Base-by-base conservation (phyloP, 1,140 invertebrate genomes). In the Pseudomyrmex pallidus region DNA sequence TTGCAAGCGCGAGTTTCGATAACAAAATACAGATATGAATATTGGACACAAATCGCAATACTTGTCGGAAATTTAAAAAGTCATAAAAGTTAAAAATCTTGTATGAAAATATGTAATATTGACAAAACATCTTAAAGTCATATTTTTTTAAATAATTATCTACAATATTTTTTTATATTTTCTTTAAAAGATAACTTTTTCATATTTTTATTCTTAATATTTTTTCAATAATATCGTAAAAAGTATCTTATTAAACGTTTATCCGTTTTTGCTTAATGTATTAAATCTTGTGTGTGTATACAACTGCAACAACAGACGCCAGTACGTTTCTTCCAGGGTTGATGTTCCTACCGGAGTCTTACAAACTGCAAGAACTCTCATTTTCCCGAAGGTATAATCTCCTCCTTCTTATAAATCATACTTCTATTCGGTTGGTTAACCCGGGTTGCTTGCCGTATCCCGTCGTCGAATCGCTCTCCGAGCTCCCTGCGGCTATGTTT, bases 371-470 rank as follows among this genome's bases (percentile, higher is more conserved):
- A 80, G 84, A 86, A 86, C 74, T 83, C 74, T 74, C 68, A 35
- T 83, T 78, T 88, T 68, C 57, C 62, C 46, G 46, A 67, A 44
- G 74, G 67, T 73, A 63, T 80, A 35, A 35, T 66, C 59, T 50
- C 74, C 78, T 70, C 57, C 73, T 82, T 66, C 82, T 84, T 88
- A 91, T 90, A 90, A 91, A 90, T 91, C 89, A 89, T 91, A 89
- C 78, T 90, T 86, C 82, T 86, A 74, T 85, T 72, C 85, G 87
- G 88, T 89, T 90, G 87, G 90, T 90, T 91, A 90, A 90, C 83
- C 73, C 35, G 77, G 57, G 61, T 77, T 68, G 78, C 61, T 66
- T 61, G 72, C 85, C 83, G 61, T 63, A 63, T 84, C 76, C 35
- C 61, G 68, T 82, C 25, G 77, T 50, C 70, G 67, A 70, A 50